A percentile compares a stretch with the other conserved stretches of the same genome.
Evolutionary conservation across 2,113 vertebrate species (phyloP).

Genomic region (Cynopterus brachyotis): DNA sequence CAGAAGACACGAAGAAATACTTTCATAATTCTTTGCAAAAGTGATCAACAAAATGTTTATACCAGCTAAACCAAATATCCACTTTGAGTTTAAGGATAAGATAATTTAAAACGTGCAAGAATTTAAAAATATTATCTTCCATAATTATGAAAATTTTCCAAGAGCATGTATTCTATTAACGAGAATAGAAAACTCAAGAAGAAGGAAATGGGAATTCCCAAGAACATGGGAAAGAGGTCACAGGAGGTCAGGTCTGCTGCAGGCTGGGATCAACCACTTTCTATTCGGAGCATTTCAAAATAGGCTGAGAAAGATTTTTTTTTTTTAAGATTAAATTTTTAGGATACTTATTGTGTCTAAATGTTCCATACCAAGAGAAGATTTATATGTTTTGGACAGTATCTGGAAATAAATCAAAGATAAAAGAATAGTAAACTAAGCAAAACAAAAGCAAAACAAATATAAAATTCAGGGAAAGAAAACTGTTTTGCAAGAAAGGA

Average conservation of each 20-base stretch:
- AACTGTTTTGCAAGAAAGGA: background rate
- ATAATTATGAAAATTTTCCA: background rate
- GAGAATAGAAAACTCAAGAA: background rate
- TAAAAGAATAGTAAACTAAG: background rate
- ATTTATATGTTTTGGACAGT: background rate
- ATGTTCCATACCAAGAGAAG: background rate
- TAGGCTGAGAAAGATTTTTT: background rate
- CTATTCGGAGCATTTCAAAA: background rate
- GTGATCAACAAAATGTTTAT: background rate
- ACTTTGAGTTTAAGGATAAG: background rate
- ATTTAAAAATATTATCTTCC: background rate
- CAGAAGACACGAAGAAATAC: background rate
- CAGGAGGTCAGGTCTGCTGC: background rate
- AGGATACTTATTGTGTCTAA: background rate
- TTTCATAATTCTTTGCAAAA: background rate
- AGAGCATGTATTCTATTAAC: background rate
- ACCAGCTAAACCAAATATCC: background rate
- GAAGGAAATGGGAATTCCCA: background rate
- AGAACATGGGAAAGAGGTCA: background rate
- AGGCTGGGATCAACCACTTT: background rate
- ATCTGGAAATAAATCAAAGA: conserved; percentile 43
- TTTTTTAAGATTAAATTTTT: conserved; percentile 26
- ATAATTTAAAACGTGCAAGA: background rate
- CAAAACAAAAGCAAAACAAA: background rate
- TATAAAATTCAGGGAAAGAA: background rate